These are phyloP conservation scores for Drosophila sturtevanti DNA, from an alignment of 1,140 invertebrate genomes.

Conservation along the genomic window DNA sequence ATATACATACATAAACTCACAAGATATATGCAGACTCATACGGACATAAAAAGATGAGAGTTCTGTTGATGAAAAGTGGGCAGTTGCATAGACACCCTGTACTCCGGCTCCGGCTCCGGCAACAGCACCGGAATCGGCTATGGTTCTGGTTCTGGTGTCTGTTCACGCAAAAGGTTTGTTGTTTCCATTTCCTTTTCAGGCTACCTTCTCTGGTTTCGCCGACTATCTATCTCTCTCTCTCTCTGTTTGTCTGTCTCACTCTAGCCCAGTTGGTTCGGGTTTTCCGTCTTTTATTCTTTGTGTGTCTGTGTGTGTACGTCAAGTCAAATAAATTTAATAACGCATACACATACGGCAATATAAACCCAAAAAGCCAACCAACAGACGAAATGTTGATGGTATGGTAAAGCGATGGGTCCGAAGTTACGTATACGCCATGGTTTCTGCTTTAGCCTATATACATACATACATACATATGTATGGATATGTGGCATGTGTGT, in stretches of 20 bases:
- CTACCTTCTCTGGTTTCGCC: neutral
- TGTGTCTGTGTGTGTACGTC: slow-evolving; percentile 61
- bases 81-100: slow-evolving; percentile 39
- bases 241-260: neutral
- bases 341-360: slow-evolving; percentile 75
- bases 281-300: slow-evolving; percentile 5
- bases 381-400: slow-evolving; percentile 8
- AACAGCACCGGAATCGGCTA: slow-evolving; percentile 16
- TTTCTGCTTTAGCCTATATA: slow-evolving; percentile 19
- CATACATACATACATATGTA: slow-evolving; percentile 38
- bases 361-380: slow-evolving; percentile 41
- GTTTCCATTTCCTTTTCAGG: slow-evolving; percentile 45
- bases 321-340: slow-evolving; percentile 82
- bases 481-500: slow-evolving; percentile 22
- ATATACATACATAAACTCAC: slow-evolving; percentile 14
- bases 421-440: slow-evolving; percentile 68
- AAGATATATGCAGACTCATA: slow-evolving; percentile 1
- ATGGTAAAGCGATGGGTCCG: slow-evolving; percentile 15
- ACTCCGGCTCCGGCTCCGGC: slow-evolving; percentile 18
- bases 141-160: slow-evolving; percentile 16
- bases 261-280: too few relatives aligned
- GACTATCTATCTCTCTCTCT: neutral
- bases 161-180: slow-evolving; percentile 46
- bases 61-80: slow-evolving; percentile 4
- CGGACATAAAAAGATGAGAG: neutral